These are phyloP conservation scores for Prietella phreatophila DNA, from an alignment of 2,113 vertebrate species.

Conservation along the genomic window DNA sequence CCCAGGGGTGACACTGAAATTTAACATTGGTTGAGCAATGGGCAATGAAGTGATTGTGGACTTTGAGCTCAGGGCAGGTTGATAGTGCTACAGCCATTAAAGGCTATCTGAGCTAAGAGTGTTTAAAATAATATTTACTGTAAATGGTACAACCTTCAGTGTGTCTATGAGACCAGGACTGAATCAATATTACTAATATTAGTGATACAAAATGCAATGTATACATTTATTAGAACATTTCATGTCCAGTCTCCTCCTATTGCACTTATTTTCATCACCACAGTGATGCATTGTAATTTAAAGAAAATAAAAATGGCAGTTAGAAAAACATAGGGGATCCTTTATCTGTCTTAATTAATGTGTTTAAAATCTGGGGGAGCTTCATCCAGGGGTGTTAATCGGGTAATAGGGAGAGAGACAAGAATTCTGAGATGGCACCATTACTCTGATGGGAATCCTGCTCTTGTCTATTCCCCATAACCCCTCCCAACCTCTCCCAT, in stretches of 20 bases:
- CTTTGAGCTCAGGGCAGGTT: neutral
- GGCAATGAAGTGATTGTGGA: neutral
- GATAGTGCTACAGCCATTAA: neutral
- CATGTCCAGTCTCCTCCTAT: neutral
- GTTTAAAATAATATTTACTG: neutral
- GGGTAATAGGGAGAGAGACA: conserved; percentile 27
- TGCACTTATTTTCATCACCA: conserved; percentile 1
- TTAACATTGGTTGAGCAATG: neutral
- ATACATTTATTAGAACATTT: neutral
- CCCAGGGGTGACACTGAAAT: neutral
- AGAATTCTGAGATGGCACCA: conserved; percentile 61
- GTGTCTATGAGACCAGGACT: neutral
- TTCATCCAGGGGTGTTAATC: conserved; percentile 62
- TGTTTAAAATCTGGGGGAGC: conserved; percentile 65
- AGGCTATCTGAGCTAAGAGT: too few species aligned
- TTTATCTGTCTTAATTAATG: conserved; percentile 62
- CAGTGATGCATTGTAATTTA: neutral
- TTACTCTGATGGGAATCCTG: conserved; percentile 71
- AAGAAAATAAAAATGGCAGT: neutral
- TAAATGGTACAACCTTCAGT: neutral
- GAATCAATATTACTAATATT: conserved; percentile 4
- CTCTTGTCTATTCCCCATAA: conserved; percentile 72
- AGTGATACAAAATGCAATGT: neutral
- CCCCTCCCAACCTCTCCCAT: conserved; percentile 69
- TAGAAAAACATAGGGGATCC: conserved; percentile 24